A percentile compares a stretch with the other conserved stretches of the same genome.
Evolutionary conservation across 1,140 invertebrate species (phyloP).

Genomic region (Aphis craccivora): DNA sequence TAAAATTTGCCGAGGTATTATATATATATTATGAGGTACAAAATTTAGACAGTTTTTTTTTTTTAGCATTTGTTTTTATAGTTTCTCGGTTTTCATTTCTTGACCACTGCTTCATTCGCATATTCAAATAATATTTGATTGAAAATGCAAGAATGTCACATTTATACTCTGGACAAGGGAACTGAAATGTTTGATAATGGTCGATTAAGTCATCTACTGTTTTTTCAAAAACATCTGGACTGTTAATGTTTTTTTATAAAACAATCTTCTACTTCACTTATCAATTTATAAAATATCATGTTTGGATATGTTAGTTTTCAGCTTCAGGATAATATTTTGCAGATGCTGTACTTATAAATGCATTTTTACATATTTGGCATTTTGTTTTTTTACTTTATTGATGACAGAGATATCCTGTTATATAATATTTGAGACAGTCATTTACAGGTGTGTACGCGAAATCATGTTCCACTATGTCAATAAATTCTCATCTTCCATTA

Average conservation of each 20-base stretch:
- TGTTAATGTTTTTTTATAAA: neutral
- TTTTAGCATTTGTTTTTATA: neutral
- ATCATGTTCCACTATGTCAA: neutral
- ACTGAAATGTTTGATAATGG: neutral
- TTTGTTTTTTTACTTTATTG: neutral
- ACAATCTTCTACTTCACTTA: neutral
- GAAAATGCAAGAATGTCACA: neutral
- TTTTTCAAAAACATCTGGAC: neutral
- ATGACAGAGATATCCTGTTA: neutral
- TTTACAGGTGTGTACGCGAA: neutral
- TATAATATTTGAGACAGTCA: slow-evolving; percentile 1
- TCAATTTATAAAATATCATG: slow-evolving; percentile 3
- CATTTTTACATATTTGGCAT: neutral
- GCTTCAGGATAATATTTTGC: neutral
- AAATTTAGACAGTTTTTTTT: neutral
- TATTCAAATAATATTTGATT: neutral
- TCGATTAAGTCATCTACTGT: neutral
- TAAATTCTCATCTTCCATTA: neutral
- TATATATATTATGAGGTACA: neutral
- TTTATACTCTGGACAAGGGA: neutral
- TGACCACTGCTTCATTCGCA: neutral
- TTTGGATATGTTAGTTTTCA: neutral
- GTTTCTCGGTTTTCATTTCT: neutral
- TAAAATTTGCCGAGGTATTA: too few species aligned
- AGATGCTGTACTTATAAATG: neutral